phyloP scores from a whole-genome alignment of 2,888 invertebrate species.

The Ennomos quercinarius region DNA sequence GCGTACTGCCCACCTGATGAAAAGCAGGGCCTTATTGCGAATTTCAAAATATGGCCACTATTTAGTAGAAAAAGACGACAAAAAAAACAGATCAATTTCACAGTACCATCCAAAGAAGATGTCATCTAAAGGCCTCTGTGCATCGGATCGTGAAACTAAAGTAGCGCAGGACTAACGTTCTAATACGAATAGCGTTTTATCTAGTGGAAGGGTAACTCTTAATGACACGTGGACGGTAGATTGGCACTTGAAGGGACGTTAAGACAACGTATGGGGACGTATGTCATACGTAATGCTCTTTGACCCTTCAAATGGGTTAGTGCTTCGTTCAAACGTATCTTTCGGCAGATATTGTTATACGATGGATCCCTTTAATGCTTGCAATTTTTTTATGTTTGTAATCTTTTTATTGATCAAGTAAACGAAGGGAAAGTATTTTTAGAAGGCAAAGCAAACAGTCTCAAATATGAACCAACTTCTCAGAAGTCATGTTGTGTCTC shows the following conservation, averaged over 20 bases:
- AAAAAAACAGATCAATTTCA: not conserved
- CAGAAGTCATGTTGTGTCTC: no score
- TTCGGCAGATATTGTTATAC: no score
- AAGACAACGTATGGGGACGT: constrained; percentile 8
- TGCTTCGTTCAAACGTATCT: not conserved
- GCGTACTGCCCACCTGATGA: no score
- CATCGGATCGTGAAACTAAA: constrained; percentile 45
- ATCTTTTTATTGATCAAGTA: no score
- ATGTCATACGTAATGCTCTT: constrained; percentile 3
- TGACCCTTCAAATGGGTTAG: constrained; percentile 5
- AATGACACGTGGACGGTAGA: constrained; percentile 38
- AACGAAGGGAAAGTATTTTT: no score
- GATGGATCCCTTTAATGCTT: no score
- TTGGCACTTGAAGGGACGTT: constrained; percentile 20
- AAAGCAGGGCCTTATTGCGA: no score
- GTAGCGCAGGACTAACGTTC: constrained; percentile 52
- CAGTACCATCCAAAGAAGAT: constrained; percentile 1
- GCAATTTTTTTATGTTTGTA: no score
- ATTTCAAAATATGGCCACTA: no score
- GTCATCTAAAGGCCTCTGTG: constrained; percentile 6
- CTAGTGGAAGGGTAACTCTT: constrained; percentile 48
- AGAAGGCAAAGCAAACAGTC: no score
- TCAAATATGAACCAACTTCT: no score
- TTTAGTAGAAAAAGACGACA: no score
- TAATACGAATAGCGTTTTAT: constrained; percentile 51